phyloP scores from a whole-genome alignment of 2,888 invertebrate genomes.

The Hybos culiciformis region DNA sequence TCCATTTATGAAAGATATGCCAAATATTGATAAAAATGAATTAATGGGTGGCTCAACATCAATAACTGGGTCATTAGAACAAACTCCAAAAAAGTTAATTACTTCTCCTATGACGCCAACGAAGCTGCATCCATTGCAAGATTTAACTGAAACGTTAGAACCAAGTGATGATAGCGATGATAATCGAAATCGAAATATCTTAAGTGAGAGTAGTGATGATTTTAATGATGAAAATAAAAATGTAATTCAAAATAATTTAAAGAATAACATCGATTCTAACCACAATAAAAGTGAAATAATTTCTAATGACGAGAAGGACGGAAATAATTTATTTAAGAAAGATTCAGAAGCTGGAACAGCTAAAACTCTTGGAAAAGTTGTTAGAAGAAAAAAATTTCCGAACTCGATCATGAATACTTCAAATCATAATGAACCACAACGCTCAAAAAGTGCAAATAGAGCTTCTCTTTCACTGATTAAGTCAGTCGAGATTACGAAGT shows the following conservation, averaged over 20 bases:
- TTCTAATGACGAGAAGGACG: conserved; percentile 6
- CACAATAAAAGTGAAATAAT: not conserved
- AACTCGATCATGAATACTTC: no score
- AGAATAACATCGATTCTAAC: conserved; percentile 6
- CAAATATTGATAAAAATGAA: conserved; percentile 24
- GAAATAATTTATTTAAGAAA: conserved; percentile 3
- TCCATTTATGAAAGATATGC: conserved; percentile 47
- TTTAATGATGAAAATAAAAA: conserved; percentile 3
- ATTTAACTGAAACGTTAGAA: conserved; percentile 12
- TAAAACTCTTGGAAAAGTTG: conserved; percentile 53
- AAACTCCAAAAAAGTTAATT: not conserved
- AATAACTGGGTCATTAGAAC: conserved; percentile 2
- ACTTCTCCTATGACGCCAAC: conserved; percentile 16
- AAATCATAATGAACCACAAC: conserved; percentile 15
- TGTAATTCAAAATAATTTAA: conserved; percentile 6
- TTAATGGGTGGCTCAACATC: conserved; percentile 4
- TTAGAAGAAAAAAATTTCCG: conserved; percentile 33
- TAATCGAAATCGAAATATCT: conserved; percentile 11
- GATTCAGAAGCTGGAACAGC: conserved; percentile 4
- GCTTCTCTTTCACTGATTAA: conserved; percentile 52
- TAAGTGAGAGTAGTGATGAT: conserved; percentile 10
- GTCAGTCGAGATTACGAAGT: conserved; percentile 24
- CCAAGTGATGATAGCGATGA: conserved; percentile 2
- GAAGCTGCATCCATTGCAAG: conserved; percentile 18
- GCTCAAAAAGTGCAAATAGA: conserved; percentile 36